Evolutionary conservation across 2,888 invertebrate genomes (phyloP), one percentile per base, ranked within the genome.

Genomic region (Psylliodes chrysocephalus): DNA sequence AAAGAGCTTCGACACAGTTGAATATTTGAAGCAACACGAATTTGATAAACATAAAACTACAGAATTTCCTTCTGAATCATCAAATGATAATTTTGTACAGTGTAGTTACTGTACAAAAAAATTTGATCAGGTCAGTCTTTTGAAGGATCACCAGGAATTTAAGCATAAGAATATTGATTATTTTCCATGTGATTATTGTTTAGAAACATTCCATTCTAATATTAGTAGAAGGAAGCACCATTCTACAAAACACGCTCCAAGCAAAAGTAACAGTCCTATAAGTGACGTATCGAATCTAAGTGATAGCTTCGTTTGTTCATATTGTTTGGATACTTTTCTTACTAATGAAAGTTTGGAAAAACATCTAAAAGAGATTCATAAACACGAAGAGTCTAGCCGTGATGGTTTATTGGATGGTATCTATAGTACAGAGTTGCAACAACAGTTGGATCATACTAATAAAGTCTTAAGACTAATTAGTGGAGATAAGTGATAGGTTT

Each of bases 271-370:
- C 12, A 25, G 14, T 15, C 35, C 22, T 4, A 22, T 6, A 22
- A 22, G 22, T 22, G 3, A 22, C 2, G 6, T 22, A 33, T 33
- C 8, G 2, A 33, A 10, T 33, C 4, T 6, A 33, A 5, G 2
- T 33, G 33, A 33, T 33, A 33, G n/a, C 10, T 33, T 33, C n/a
- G 10, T n/a, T 33, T 33, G 33, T n/a, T 2, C 2, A 6, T 8
- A 8, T n/a, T 66, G 56, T 62, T 74, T 6, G n/a, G 7, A 14
- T 2, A 3, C 3, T 8, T 46, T 46, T 10, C 3, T 4, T 46
- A 12, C 22, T 8, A 33, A 8, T n/a, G 8, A n/a, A 8, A 8
- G 10, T 5, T n/a, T n/a, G 2, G n/a, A n/a, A 6, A n/a, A n/a
- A 33, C 33, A 33, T 33, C 5, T 2, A 33, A 8, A n/a, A 33